Conservation (phyloP, 2,888 invertebrate genomes). For the Acronicta alni region DNA sequence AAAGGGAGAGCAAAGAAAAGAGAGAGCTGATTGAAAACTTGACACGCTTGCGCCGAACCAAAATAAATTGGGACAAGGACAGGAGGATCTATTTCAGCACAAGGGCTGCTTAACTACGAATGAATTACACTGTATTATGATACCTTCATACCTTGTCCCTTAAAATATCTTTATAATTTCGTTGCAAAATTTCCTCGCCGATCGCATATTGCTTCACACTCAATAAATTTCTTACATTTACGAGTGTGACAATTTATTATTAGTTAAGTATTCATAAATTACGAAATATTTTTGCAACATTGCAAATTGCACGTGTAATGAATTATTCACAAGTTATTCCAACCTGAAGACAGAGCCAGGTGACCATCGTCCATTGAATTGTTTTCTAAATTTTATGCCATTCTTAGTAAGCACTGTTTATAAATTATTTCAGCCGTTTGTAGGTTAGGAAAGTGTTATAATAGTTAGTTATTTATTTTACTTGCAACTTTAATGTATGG, state of each 20-base stretch:
- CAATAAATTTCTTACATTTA: constrained; percentile 5
- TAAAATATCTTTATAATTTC: no score
- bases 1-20: no score
- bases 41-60: no score
- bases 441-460: neutral
- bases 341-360: constrained; percentile 7
- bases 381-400: constrained; percentile 7
- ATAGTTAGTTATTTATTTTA: neutral
- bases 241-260: constrained; percentile 6
- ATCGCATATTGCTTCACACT: constrained; percentile 17
- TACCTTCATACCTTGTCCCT: no score
- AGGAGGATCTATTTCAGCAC: no score
- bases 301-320: constrained; percentile 21
- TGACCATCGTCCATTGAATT: constrained; percentile 17
- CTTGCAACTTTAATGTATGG: constrained; percentile 11
- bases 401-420: constrained; percentile 11
- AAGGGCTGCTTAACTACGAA: no score
- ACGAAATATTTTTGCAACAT: constrained; percentile 21
- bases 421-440: neutral
- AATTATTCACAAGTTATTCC: constrained; percentile 21
- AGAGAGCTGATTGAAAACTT: no score
- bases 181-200: neutral
- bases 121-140: no score
- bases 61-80: no score
- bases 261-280: constrained; percentile 7